These are phyloP conservation scores for Eumacrocentrus americanus DNA, from an alignment of 2,888 invertebrate genomes.

Conservation along the genomic window DNA sequence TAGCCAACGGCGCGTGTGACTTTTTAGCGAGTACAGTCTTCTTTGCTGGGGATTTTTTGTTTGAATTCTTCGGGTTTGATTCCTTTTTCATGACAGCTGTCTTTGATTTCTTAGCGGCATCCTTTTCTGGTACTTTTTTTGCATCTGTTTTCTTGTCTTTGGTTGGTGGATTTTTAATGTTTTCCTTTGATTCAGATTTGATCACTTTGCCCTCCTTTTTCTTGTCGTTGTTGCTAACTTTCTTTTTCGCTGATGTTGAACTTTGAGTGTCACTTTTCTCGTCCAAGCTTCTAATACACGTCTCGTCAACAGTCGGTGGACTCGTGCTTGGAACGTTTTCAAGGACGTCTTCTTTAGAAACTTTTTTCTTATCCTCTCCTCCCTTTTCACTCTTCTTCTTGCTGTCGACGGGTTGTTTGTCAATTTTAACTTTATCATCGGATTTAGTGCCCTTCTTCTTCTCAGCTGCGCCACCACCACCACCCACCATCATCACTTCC, in stretches of 20 bases:
- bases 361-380: slow-evolving; percentile 37
- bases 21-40: slow-evolving; percentile 52
- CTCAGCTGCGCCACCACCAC: slow-evolving; percentile 1
- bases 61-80: slow-evolving; percentile 32
- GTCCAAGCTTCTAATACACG: slow-evolving; percentile 32
- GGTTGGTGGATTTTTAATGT: slow-evolving; percentile 44
- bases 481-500: neutral
- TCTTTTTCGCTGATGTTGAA: slow-evolving; percentile 43
- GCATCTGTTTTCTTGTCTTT: slow-evolving; percentile 55
- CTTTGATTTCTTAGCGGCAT: slow-evolving; percentile 36
- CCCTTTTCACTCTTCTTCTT: slow-evolving; percentile 39
- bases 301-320: slow-evolving; percentile 35
- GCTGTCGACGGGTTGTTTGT: slow-evolving; percentile 30
- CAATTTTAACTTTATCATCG: slow-evolving; percentile 36
- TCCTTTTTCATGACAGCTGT: slow-evolving; percentile 33
- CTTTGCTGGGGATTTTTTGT: slow-evolving; percentile 47
- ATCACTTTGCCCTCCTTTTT: slow-evolving; percentile 50
- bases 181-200: slow-evolving; percentile 50
- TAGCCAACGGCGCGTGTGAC: slow-evolving; percentile 48
- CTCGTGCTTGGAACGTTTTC: slow-evolving; percentile 38
- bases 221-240: slow-evolving; percentile 51
- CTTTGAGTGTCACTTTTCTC: slow-evolving; percentile 46
- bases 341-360: slow-evolving; percentile 34
- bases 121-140: slow-evolving; percentile 51
- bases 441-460: slow-evolving; percentile 32